A percentile compares a stretch with the other conserved stretches of the same genome.
These are phyloP conservation scores for Melinaea marsaeus DNA, from an alignment of 2,888 invertebrate genomes.

Conservation along the genomic window DNA sequence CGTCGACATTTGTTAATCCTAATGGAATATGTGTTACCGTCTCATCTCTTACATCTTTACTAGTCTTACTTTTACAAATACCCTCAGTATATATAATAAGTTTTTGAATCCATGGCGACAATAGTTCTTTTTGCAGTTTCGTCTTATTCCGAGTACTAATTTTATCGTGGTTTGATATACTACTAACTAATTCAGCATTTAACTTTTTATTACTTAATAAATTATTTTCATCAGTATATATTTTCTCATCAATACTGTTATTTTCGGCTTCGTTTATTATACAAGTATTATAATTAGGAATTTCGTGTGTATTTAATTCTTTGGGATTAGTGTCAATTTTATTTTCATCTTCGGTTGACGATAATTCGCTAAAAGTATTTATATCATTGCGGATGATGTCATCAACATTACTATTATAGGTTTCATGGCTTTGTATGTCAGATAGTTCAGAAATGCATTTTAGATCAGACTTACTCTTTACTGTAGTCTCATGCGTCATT, in stretches of 20 bases:
- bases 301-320: neutral
- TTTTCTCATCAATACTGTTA: neutral
- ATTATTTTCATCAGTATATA: neutral
- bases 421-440: no score
- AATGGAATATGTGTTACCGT: neutral
- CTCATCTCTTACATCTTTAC: slow-evolving; percentile 10
- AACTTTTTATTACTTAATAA: neutral
- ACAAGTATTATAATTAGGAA: neutral
- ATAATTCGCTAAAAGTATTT: no score
- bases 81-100: slow-evolving; percentile 48
- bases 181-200: neutral
- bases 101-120: slow-evolving; percentile 62
- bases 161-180: neutral
- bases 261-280: neutral
- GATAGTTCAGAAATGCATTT: no score
- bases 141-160: slow-evolving; percentile 2
- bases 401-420: no score
- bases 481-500: no score
- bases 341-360: no score
- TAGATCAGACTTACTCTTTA: no score
- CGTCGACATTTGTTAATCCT: neutral
- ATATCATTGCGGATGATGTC: no score
- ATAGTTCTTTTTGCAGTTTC: slow-evolving; percentile 48
- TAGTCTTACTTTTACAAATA: slow-evolving; percentile 22
- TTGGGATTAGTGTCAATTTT: no score